Evolutionary conservation across 1,140 invertebrate species (phyloP), one percentile per base, ranked within the genome.

Genomic region (Rhopalosiphum padi): DNA sequence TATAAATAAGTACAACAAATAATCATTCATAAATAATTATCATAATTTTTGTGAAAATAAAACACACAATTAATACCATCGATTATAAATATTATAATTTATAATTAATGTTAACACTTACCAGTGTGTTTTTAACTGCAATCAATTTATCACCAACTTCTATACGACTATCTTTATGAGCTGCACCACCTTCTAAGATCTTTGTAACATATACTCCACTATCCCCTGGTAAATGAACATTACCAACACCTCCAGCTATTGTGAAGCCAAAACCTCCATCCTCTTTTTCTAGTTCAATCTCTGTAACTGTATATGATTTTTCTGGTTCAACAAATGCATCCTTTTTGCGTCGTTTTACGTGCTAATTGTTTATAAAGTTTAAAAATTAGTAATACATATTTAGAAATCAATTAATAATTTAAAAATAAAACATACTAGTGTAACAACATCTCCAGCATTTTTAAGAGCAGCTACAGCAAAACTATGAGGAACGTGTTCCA

Each of bases 121-220:
- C 97, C 95, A 98, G 97, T 95, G 97, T 96, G 95, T 98, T 98
- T 95, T 97, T 97, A 94, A 99, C 98, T 95, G 98, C 98, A 87
- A 99, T 97, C 93, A 99, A 96, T 96, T 99, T 99, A 96, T 99
- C 99, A 83, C 99, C 99, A 94, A 99, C 98, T 93, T 97, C 96
- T 88, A 99, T 96, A 82, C 98, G 96, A 22, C 99, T 98, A 95
- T 99, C 99, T 93, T 98, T 96, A 95, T 98, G 97, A n/a, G 99
- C 99, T 7, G 99, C 98, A 43, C 99, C 99, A 51, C 98, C 98
- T 90, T 99, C 98, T 97, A 99, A 99, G 93, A 99, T 98, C 96
- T 99, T 99, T 43, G 99, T 99, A 94, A 99, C 98, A 96, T 99
- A 99, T 95, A 99, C 99, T 89, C 99, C 98, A 96, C 99, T 99